A percentile compares a stretch with the other conserved stretches of the same genome.
These are phyloP conservation scores for Incurvaria masculella DNA, from an alignment of 2,888 invertebrate species.

Conservation along the genomic window DNA sequence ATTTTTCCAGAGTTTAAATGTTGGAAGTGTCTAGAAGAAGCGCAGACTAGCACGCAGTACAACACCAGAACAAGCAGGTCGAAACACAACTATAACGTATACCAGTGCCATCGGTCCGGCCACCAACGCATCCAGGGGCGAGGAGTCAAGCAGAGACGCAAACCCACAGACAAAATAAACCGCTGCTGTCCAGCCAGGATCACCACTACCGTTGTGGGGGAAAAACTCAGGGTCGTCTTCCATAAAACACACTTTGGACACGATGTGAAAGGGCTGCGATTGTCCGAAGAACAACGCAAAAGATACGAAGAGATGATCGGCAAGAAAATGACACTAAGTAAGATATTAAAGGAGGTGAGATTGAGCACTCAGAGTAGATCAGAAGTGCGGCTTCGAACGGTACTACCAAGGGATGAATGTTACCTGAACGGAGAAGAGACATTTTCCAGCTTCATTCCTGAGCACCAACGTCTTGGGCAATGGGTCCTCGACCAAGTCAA, in stretches of 20 bases:
- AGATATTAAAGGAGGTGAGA: not conserved
- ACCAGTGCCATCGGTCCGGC: not conserved
- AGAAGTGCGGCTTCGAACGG: not conserved
- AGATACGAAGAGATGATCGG: not conserved
- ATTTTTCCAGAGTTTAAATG: not conserved
- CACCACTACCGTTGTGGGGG: not conserved
- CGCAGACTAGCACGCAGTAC: not conserved
- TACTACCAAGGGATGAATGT: not conserved
- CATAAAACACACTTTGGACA: not conserved
- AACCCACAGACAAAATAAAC: not conserved
- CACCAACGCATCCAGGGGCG: not conserved
- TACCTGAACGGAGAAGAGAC: not conserved
- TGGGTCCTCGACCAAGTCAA: not conserved
- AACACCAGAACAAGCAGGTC: not conserved
- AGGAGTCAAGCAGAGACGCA: not conserved
- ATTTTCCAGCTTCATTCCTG: not conserved
- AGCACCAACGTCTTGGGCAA: not conserved
- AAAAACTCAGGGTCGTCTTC: not conserved
- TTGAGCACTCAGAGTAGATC: not conserved
- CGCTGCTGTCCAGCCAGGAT: not conserved
- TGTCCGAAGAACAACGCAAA: not conserved
- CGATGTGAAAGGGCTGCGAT: not conserved
- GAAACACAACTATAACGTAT: not conserved
- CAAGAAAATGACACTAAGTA: not conserved
- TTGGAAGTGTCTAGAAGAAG: not conserved